These are phyloP conservation scores for Parazoanthus swiftii DNA, from an alignment of 92 coral and sea anemone genomes.

Conservation along the genomic window DNA sequence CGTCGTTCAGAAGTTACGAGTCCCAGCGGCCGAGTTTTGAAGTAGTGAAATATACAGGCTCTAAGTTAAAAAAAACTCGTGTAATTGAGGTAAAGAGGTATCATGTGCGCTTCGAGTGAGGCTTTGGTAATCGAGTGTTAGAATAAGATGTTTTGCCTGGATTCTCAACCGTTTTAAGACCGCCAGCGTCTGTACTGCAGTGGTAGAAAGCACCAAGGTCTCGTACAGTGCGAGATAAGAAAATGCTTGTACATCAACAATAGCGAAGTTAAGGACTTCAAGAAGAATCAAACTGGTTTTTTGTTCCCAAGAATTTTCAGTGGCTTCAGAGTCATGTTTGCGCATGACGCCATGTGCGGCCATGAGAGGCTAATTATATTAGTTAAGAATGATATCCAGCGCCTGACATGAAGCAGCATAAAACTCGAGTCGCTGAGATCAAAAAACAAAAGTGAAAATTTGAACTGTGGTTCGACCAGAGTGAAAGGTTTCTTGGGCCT, in stretches of 20 bases:
- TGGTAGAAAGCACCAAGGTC: too few relatives aligned
- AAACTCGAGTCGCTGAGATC: too few relatives aligned
- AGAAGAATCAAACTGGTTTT: neutral
- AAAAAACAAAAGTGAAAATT: too few relatives aligned
- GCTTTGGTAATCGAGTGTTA: neutral
- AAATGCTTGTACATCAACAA: too few relatives aligned
- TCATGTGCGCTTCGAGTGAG: neutral
- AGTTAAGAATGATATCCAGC: too few relatives aligned
- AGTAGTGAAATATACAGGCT: neutral
- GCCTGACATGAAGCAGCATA: too few relatives aligned
- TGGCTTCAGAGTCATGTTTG: too few relatives aligned
- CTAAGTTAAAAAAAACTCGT: neutral
- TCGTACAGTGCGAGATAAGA: too few relatives aligned
- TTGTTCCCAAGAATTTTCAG: neutral
- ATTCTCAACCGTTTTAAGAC: neutral
- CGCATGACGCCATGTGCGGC: too few relatives aligned
- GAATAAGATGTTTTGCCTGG: neutral
- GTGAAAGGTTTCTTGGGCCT: neutral
- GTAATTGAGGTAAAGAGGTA: neutral
- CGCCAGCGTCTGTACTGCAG: neutral
- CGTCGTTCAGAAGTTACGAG: neutral
- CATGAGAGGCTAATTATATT: too few relatives aligned
- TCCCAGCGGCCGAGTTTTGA: neutral
- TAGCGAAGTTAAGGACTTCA: too few relatives aligned
- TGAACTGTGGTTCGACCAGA: neutral